Evolutionary conservation across 2,888 invertebrate species (phyloP), one percentile per base, ranked within the genome.

Genomic region (Anoncus sp.): DNA sequence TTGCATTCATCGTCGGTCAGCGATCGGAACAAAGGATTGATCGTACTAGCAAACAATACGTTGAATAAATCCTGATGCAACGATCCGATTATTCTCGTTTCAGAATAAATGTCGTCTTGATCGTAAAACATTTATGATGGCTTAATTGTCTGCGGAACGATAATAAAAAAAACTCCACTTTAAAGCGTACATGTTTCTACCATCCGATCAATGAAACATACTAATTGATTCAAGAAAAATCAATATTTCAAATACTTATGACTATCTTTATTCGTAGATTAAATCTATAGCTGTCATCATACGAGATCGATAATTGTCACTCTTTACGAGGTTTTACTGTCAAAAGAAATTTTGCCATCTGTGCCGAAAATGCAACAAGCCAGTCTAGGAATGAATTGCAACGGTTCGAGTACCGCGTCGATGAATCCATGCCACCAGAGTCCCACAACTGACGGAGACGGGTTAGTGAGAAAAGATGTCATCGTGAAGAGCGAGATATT

Each of bases 301-400:
- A 24, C 14, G 24, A 6, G 51, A 24, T 51, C n/a, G n/a, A n/a
- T n/a, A n/a, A n/a, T n/a, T n/a, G n/a, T n/a, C n/a, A n/a, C n/a
- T n/a, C 3, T 27, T 10, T n/a, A 4, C 2, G 14, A 24, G 4
- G 9, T 22, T 14, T 27, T 20, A 31, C 10, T 40, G n/a, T 3
- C n/a, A 20, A 35, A 60, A 31, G 57, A 24, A 27, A 27, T 12
- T 66, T 63, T 22, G 18, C 12, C 35, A 40, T 31, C 20, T 22
- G 45, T 2, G 18, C 10, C 16, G 18, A 84, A 77, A 59, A 89
- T 88, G 90, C 90, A 89, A 84, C 87, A 90, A 78, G 84, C 85
- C 3, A 87, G 87, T 80, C 82, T 88, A 27, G 89, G 87, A 66
- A 59, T n/a, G 3, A 76, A 31, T 45, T 27, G 45, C 45, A 49